A percentile compares a stretch with the other conserved stretches of the same genome.
Conservation (phyloP, 2,888 invertebrate genomes). For the Cantharis nigra region DNA sequence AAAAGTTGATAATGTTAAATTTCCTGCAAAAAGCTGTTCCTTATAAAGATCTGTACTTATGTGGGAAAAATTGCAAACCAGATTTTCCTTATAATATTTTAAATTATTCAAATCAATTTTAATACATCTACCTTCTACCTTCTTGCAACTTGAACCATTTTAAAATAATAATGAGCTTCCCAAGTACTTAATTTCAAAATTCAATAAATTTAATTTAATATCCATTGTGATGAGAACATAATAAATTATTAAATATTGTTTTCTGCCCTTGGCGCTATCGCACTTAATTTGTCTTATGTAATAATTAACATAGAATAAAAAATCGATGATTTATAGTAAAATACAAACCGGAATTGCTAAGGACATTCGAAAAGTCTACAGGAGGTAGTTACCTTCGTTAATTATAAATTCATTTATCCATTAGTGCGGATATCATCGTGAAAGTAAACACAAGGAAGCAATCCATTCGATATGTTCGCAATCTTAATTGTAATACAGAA, state of each 20-base stretch:
- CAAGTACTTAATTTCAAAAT: not conserved
- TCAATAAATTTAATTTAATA: not conserved
- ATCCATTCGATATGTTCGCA: too few relatives aligned
- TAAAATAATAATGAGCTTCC: not conserved
- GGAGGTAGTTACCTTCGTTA: not conserved
- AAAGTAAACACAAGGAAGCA: not conserved
- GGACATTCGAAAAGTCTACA: not conserved
- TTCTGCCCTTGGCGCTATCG: not conserved
- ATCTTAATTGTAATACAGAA: too few relatives aligned
- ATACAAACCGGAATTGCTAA: not conserved
- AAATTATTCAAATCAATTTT: not conserved
- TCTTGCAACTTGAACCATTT: not conserved
- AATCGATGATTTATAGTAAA: not conserved
- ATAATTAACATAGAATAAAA: not conserved
- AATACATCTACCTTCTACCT: not conserved
- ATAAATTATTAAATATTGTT: not conserved
- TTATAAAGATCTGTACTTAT: not conserved
- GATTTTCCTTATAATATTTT: not conserved
- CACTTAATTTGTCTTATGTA: not conserved
- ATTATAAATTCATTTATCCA: not conserved
- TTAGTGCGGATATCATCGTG: not conserved
- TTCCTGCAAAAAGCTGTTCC: not conserved
- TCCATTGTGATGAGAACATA: not conserved
- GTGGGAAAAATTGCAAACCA: not conserved
- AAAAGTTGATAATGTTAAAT: not conserved